A percentile compares a stretch with the other conserved stretches of the same genome.
These are phyloP conservation scores for Phalacrocorax pelagicus DNA, from an alignment of 2,113 vertebrate species.

Conservation along the genomic window DNA sequence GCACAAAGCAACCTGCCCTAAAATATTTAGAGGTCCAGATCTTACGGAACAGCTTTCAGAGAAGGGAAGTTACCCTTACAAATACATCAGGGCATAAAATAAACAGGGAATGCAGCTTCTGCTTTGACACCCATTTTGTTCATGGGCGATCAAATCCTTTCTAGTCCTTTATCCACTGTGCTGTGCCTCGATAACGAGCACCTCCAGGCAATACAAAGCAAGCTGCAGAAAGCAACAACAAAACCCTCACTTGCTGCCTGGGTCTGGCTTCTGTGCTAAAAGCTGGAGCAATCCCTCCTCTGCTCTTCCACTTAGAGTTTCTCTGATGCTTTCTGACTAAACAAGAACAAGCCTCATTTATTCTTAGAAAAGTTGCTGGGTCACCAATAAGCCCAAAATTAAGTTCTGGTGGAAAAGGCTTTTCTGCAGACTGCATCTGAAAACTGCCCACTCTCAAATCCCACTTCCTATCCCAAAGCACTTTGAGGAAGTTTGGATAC, in stretches of 20 bases:
- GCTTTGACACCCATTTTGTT: neutral
- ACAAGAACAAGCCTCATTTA: neutral
- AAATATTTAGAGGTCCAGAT: neutral
- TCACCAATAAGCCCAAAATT: neutral
- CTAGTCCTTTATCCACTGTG: neutral
- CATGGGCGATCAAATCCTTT: neutral
- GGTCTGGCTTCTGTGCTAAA: neutral
- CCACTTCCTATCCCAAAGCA: slow-evolving; percentile 41
- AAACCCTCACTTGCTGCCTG: neutral
- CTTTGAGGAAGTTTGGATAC: slow-evolving; percentile 47
- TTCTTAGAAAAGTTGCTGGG: slow-evolving; percentile 18
- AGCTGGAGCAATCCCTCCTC: neutral
- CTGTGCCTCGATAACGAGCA: neutral
- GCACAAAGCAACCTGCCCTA: neutral
- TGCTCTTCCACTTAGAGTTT: neutral
- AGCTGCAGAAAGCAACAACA: neutral
- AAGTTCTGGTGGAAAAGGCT: neutral
- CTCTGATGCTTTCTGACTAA: neutral
- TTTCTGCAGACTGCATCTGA: slow-evolving; percentile 1
- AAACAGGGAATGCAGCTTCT: neutral
- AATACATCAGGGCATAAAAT: neutral
- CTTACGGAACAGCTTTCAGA: neutral
- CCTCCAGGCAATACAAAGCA: neutral
- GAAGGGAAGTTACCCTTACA: neutral
- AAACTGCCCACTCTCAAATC: slow-evolving; percentile 26